Evolutionary conservation across 2,113 vertebrate species (phyloP), one percentile per base, ranked within the genome.

Genomic region (Aegithalos caudatus): DNA sequence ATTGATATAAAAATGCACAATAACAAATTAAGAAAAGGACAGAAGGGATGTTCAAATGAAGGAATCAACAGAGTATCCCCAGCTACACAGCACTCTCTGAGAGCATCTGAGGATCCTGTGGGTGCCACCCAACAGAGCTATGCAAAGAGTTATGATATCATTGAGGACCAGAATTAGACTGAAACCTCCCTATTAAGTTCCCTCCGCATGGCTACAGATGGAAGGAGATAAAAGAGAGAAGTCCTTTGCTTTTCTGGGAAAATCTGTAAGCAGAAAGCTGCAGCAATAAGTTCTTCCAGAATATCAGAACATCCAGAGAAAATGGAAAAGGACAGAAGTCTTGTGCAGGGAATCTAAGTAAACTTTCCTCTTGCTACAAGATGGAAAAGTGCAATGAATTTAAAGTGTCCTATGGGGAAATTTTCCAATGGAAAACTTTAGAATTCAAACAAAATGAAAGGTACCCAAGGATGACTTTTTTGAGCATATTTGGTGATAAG

Each of bases 171-270:
- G 69, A 83, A 78, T 74, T 85, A 74, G 56, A 66, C 22, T 42
- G 56, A 91, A 92, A 66, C 13, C 28, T 85, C 56, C 7, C 17
- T 13, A 61, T 81, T 81, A 94, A 93, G 61, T 76, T 95, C 60
- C 21, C 3, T 45, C 24, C 8, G 31, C 27, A 14, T 40, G 40
- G 76, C 28, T 77, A 40, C 28, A 60, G 54, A 33, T 37, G 19
- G 33, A 81, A 78, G 48, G 20, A 92, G 22, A 48, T 33, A 71
- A 86, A 92, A 76, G 47, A 83, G 23, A 80, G 19, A 67, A 81
- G 28, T 40, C n/a, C 24, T 79, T 86, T 50, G 35, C 42, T 74
- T 73, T 89, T 70, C 64, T 71, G 10, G 11, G 66, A 78, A 47
- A 74, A 73, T 76, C 19, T 60, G 8, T 84, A 84, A 84, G 37